Conservation (phyloP, 2,888 invertebrate genomes). For the Copidosoma aretas region DNA sequence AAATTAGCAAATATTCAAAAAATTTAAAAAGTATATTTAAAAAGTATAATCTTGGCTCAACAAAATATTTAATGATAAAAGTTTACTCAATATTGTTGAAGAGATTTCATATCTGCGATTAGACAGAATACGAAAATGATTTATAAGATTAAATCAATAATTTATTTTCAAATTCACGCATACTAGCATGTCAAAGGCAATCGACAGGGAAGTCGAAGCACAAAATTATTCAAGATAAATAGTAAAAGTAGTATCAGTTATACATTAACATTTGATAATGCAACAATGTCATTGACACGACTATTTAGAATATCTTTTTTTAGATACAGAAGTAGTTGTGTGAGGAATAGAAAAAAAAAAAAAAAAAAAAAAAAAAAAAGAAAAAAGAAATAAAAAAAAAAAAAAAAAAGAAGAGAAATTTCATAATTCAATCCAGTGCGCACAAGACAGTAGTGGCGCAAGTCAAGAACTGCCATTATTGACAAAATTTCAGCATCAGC, state of each 20-base stretch:
- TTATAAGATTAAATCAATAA: constrained; percentile 20
- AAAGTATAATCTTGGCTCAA: constrained; percentile 1
- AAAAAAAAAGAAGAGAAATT: too few species aligned
- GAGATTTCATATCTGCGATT: constrained; percentile 9
- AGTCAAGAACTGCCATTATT: constrained; percentile 20
- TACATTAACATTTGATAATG: constrained; percentile 25
- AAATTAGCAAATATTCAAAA: background rate
- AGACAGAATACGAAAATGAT: constrained; percentile 8
- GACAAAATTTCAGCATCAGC: constrained; percentile 25
- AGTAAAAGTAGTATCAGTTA: constrained; percentile 12
- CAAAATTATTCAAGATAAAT: constrained; percentile 21
- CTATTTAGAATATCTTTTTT: constrained; percentile 16
- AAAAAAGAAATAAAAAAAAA: constrained; percentile 15
- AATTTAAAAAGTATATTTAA: constrained; percentile 9
- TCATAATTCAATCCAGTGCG: constrained; percentile 54
- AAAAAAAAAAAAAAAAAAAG: constrained; percentile 17
- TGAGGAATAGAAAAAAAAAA: constrained; percentile 23
- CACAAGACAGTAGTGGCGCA: constrained; percentile 44
- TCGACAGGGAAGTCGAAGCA: constrained; percentile 9
- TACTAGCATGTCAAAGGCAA: constrained; percentile 8
- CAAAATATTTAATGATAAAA: constrained; percentile 14
- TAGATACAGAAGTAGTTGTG: constrained; percentile 18
- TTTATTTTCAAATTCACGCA: constrained; percentile 24
- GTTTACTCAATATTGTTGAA: background rate
- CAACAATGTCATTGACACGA: constrained; percentile 2